Percentiles rank a stretch among this genome's conserved stretches.
phyloP scores from a whole-genome alignment of 2,113 vertebrate genomes.

The Myiozetetes cayanensis region DNA sequence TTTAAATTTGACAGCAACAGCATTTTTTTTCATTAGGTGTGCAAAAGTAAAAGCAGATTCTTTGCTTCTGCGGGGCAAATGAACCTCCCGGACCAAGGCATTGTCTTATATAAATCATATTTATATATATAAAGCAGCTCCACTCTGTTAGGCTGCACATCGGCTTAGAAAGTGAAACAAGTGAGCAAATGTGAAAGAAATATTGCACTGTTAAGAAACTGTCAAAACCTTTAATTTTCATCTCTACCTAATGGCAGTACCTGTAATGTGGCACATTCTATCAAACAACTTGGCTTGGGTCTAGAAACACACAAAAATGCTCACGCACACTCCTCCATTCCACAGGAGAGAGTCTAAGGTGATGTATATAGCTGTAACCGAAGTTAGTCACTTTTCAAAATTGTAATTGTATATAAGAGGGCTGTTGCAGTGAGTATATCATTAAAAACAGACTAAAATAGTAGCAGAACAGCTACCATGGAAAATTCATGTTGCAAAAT shows the following conservation, averaged over 20 bases:
- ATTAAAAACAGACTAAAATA: conserved; percentile 70
- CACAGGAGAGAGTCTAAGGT: neutral
- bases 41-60: neutral
- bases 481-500: conserved; percentile 66
- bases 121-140: neutral
- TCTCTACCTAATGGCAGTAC: neutral
- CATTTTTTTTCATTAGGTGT: neutral
- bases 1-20: neutral
- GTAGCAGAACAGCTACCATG: conserved; percentile 45
- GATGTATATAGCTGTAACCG: conserved; percentile 31
- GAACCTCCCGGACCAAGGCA: neutral
- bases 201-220: neutral
- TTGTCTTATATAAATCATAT: neutral
- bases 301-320: neutral
- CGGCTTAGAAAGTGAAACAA: neutral
- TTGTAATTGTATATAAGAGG: conserved; percentile 62
- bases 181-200: neutral
- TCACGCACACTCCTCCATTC: neutral
- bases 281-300: neutral
- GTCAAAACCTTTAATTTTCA: neutral
- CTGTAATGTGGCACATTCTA: neutral
- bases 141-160: neutral
- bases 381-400: conserved; percentile 66
- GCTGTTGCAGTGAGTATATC: conserved; percentile 61
- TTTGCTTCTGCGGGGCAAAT: neutral